These are phyloP conservation scores for Urechis unicinctus DNA, from an alignment of 2,888 invertebrate species.

Conservation along the genomic window DNA sequence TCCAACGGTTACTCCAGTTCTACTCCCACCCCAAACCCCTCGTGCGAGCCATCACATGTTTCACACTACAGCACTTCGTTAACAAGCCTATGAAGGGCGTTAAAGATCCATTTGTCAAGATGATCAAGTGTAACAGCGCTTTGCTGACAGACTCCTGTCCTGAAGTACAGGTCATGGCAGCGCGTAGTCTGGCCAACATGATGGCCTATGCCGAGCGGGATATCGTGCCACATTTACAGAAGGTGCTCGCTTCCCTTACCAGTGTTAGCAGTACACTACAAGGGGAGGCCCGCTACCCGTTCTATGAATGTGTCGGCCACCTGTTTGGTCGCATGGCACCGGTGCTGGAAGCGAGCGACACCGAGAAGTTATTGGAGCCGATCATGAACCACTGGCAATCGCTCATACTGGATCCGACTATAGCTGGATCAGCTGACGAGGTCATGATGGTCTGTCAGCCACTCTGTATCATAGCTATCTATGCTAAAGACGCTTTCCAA, in stretches of 20 bases:
- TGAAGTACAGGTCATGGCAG: slow-evolving; percentile 16
- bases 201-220: slow-evolving; percentile 13
- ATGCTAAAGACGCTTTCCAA: slow-evolving; percentile 5
- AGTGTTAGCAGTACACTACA: slow-evolving; percentile 2
- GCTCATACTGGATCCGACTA: slow-evolving; percentile 3
- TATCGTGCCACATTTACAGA: slow-evolving; percentile 9
- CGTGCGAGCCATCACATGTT: slow-evolving; percentile 19
- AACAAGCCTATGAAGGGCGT: slow-evolving; percentile 11
- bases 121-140: slow-evolving; percentile 8
- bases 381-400: slow-evolving; percentile 14
- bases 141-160: slow-evolving; percentile 13
- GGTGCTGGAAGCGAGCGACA: slow-evolving; percentile 7
- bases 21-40: slow-evolving; percentile 15
- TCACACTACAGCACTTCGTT: slow-evolving; percentile 18
- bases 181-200: slow-evolving; percentile 11
- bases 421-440: slow-evolving; percentile 1
- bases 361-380: slow-evolving; percentile 9
- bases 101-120: slow-evolving; percentile 15
- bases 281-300: slow-evolving; percentile 10
- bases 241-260: slow-evolving; percentile 8
- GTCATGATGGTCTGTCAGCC: slow-evolving; percentile 15
- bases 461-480: slow-evolving; percentile 14
- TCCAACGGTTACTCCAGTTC: slow-evolving; percentile 11
- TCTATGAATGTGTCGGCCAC: slow-evolving; percentile 20
- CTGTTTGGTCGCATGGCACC: slow-evolving; percentile 13